Evolutionary conservation across 2,113 vertebrate genomes (phyloP), one percentile per base, ranked within the genome.

Genomic region (Zosterops borbonicus): DNA sequence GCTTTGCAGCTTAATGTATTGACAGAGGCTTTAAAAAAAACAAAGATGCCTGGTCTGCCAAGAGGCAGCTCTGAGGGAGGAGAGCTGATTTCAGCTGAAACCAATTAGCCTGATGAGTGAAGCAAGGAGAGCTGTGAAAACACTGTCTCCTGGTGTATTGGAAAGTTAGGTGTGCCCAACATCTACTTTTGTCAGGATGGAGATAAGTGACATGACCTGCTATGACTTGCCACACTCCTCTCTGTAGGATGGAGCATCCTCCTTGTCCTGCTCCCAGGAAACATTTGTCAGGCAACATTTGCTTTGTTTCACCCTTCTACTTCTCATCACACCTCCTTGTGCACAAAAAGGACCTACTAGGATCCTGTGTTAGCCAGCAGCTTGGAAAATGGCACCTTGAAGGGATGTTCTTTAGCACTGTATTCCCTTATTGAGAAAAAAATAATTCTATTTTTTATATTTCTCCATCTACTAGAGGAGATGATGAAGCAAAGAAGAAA

Each of bases 31-130:
- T 63, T 58, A 1, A 52, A 75, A 71, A 46, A 13, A 31, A 39
- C 11, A 24, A 59, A 62, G 39, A 39, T 90, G 68, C 59, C 59
- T 44, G 33, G 3, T 28, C 46, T 81, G 85, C 84, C 93, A 95
- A 88, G 56, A 86, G 49, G 73, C 39, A 87, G 60, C 63, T 78
- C 71, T 67, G 68, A 83, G n/a, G 47, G 59, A 80, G 27, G 22
- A 5, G 15, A 80, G 50, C 55, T 94, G 78, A 67, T 89, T 90
- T 86, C 84, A 91, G 63, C 84, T 93, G 75, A 83, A 95, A 83
- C 12, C 37, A 90, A 90, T 95, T 91, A 80, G 70, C 71, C 44
- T 46, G 64, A 77, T 80, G 85, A 93, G 63, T 64, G 82, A 95
- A 77, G 67, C 67, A 90, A 84, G 42, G 49, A 35, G 50, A 47